Base-by-base conservation (phyloP, 1,140 invertebrate genomes). In the Diploscapter pachys region DNA sequence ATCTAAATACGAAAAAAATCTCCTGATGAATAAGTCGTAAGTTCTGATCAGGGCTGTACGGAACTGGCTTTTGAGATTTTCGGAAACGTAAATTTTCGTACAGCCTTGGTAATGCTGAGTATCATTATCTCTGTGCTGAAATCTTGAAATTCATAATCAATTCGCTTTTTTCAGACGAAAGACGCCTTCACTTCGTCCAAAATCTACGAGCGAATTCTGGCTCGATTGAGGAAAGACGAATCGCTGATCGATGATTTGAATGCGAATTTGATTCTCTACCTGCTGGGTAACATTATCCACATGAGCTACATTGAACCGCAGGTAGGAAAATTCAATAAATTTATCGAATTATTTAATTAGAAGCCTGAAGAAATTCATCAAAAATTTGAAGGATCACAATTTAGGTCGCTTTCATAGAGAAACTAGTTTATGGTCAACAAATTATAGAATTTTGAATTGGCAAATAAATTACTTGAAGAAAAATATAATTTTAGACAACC, bases 301-400 rank as follows among this genome's bases (percentile, higher is more conserved):
- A n/a, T 68, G 66, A 55, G 66, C 9, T 54, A 68, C 48, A 55
- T 68, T 52, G 66, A 68, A n/a, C 52, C 53, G 51, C 6, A 68
- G 66, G 66, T 68, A 53, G 6, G 63, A 0, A 31, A 31, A 31
- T 31, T 31, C 31, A 31, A 31, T 31, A 31, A 31, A 31, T 31
- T 31, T 31, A 31, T 31, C 31, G 31, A 31, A 31, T 1, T 31
- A 31, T 31, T 1, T 31, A 31, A 31, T 31, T 1, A 31, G 31
- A 31, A 31, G 31, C 31, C 31, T 31, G 31, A 31, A 31, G 31
- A 31, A 31, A 31, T 1, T 31, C 31, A 31, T 31, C 31, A 1
- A 31, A 31, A 31, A 31, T 31, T 31, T 59, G 57, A 59, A 31
- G 31, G 31, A 31, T 1, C 9, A 59, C 57, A 59, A 59, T 31